Conservation (phyloP, 2,888 invertebrate genomes). For the Synanthedon andrenaeformis region DNA sequence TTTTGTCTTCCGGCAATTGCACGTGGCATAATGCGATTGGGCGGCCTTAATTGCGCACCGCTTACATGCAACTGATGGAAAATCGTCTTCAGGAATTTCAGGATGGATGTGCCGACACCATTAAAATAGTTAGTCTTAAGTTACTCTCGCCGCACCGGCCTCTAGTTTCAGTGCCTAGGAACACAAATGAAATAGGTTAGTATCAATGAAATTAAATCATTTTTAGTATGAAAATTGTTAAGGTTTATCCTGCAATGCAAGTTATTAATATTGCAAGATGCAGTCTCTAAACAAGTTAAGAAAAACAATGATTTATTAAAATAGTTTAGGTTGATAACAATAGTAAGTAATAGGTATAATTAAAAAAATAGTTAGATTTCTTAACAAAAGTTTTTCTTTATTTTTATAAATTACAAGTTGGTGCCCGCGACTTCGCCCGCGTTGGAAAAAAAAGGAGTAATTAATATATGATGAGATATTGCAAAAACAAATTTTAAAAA, state of each 20-base stretch:
- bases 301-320: too few relatives aligned
- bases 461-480: too few relatives aligned
- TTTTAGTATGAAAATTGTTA: background rate
- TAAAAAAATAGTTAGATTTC: too few relatives aligned
- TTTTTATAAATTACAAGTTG: too few relatives aligned
- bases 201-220: background rate
- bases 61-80: conserved; percentile 62
- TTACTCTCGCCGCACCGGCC: conserved; percentile 19
- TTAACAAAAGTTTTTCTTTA: too few relatives aligned
- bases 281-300: too few relatives aligned
- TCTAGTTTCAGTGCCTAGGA: conserved; percentile 37
- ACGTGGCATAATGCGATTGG: conserved; percentile 18
- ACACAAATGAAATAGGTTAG: conserved; percentile 2
- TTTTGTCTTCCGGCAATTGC: conserved; percentile 64
- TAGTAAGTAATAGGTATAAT: too few relatives aligned
- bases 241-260: background rate
- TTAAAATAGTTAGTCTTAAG: conserved; percentile 29
- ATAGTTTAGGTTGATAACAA: too few relatives aligned
- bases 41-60: conserved; percentile 14
- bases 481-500: too few relatives aligned
- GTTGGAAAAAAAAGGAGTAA: too few relatives aligned
- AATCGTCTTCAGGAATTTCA: conserved; percentile 40
- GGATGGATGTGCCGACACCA: conserved; percentile 55
- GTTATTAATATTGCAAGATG: too few relatives aligned
- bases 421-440: too few relatives aligned